Base-by-base conservation (phyloP, 2,113 vertebrate genomes). In the Seriola rivoliana region DNA sequence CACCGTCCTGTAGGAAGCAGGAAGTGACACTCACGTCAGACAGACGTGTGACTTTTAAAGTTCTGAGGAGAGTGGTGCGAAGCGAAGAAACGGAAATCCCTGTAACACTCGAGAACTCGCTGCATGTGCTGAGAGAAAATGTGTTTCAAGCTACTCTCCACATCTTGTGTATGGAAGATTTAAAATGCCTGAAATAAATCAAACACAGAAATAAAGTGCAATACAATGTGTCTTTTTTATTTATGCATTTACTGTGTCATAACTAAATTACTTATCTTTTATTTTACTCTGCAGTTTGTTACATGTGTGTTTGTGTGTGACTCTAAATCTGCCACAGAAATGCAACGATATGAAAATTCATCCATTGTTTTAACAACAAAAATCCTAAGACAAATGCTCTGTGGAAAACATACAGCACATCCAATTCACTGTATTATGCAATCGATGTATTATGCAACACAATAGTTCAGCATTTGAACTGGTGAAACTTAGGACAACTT, bases 1-100 rank as follows among this genome's bases (percentile, higher is more conserved):
- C 97, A 7, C 96, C 96, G 65, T 97, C 96, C 97, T 97, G 81
- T 12, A 66, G 8, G 8, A 42, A 82, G 6, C 23, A 71, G 25
- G 1, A 12, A 84, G 46, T 10, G 6, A 57, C 0, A 11, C 0
- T 65, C 52, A 46, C 50, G 29, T 29, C 29, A 29, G 29, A 29
- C 29, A 29, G 29, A 54, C 63, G 21, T 23, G 25, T n/a, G 52
- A 69, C 29, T 36, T 44, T 67, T 38, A 42, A 17, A 16, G 7
- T 7, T 48, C 11, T 3, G 42, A 57, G 29, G 32, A 16, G 23
- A 38, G 13, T 8, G 25, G 60, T 25, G 78, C 36, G 50, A 65
- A 36, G 21, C 19, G 34, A 48, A 25, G 23, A 38, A 34, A 63
- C 60, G 29, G 29, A 29, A 29, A 29, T 29, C 29, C 1, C n/a